Evolutionary conservation across 2,888 invertebrate species (phyloP).

Genomic region (Creontiades dilutus): DNA sequence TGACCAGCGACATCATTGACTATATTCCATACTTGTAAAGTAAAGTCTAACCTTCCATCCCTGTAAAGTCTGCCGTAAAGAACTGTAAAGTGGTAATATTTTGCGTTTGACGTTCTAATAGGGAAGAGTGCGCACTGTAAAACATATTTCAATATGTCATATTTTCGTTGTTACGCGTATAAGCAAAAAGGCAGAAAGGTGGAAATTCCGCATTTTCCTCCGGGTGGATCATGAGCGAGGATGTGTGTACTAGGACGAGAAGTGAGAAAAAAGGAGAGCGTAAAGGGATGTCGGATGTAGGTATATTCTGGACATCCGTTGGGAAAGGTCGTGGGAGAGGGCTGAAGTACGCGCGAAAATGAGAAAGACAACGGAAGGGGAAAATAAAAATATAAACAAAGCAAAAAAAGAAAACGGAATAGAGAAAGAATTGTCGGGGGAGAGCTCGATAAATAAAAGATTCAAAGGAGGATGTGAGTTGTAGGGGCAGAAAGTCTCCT

Average conservation of each 20-base stretch:
- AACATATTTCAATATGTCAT: too few species aligned
- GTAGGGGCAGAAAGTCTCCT: conserved; percentile 15
- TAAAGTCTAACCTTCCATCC: too few species aligned
- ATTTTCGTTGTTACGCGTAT: too few species aligned
- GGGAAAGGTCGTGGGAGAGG: not conserved
- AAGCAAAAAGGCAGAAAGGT: too few species aligned
- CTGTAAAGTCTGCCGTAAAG: too few species aligned
- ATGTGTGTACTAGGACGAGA: not conserved
- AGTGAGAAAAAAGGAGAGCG: not conserved
- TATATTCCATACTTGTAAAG: too few species aligned
- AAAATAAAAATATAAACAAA: not conserved
- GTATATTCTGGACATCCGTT: not conserved
- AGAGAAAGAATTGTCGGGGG: not conserved
- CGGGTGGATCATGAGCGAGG: not conserved
- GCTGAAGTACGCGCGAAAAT: not conserved
- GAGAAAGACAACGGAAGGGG: not conserved
- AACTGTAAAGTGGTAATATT: too few species aligned
- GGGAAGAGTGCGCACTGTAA: too few species aligned
- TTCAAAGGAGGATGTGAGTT: conserved; percentile 28
- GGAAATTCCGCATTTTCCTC: too few species aligned
- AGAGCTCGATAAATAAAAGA: conserved; percentile 8
- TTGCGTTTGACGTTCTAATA: too few species aligned
- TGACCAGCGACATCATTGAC: too few species aligned
- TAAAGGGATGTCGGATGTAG: not conserved
- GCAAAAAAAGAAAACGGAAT: not conserved